Base-by-base conservation (phyloP, 2,888 invertebrate species). In the Serrognathus titanus region DNA sequence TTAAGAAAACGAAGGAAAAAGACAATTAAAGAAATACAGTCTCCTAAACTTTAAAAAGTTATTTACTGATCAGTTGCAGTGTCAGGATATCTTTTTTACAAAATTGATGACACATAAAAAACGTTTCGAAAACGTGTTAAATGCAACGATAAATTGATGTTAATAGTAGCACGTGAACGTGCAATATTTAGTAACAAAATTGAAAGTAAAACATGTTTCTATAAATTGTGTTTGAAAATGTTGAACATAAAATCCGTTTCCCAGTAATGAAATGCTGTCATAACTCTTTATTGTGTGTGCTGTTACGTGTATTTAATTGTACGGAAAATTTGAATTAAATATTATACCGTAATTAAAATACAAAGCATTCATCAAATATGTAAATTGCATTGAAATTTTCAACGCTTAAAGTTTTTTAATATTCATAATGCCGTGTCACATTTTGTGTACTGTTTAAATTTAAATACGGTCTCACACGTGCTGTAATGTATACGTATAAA, bases 301-400 rank as follows among this genome's bases (percentile, higher is more conserved):
- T 48, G 71, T 73, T 71, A 73, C 71, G 70, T 72, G 72, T 74
- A 74, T 75, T 76, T 75, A 77, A 77, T 77, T 77, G 76, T 75
- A 73, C 71, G 74, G 75, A 75, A 77, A 77, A 77, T 76, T 74
- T 74, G 76, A 75, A 76, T 77, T 77, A 75, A 77, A 77, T 77
- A 77, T 76, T 73, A 75, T 73, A 75, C 73, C 69, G 73, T 74
- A 76, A 77, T 77, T 76, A 76, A 77, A 77, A 77, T 75, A 77
- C 76, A 76, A 76, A 77, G 76, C 76, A 69, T 74, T 75, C 77
- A 76, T 77, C 76, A 76, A 76, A 76, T 76, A 77, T 77, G 76
- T 64, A 76, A 75, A 77, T 76, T 72, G 73, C 73, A 74, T 74
- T 75, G 73, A 73, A 76, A 75, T 72, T 76, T 77, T 75, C 74